Base-by-base conservation (phyloP, 2,797 vertebrate genomes). In the Phylloscopus collybita region DNA sequence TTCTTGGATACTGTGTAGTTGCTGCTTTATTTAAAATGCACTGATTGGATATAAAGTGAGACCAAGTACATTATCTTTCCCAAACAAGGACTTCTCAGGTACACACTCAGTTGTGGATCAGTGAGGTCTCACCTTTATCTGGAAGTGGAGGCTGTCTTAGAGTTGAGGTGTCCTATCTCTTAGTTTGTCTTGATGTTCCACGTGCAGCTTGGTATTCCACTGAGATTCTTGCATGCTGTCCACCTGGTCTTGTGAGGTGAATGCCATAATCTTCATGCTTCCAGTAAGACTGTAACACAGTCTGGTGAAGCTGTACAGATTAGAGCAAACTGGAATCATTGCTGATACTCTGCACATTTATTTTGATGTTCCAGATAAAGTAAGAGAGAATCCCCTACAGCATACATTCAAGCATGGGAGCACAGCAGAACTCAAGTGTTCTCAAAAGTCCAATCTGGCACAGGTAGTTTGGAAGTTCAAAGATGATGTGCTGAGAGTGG, bases 401-500 rank as follows among this genome's bases (percentile, higher is more conserved):
- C 97, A 97, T 92, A 98, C 95, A 57, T 98, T 99, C 95, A 99
- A 99, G 97, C 98, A 97, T 1, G 99, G 99, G 44, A 98, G 98
- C 97, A 99, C 98, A 23, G 98, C 98, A 9, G 99, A 99, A 95
- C 98, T 99, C 95, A 98, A 98, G 14, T 99, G 99, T 97, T 96
- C 96, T 93, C 98, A 98, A 45, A 98, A 97, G 92, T 99, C 99
- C 95, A 99, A 99, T 97, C 96, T 98, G 71, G 99, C 99, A 21
- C 98, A 98, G 92, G 98, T 99, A 94, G 95, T 98, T 79, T 99
- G 99, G 99, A 99, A 98, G 88, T 98, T 98, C 96, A 99, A 98
- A 85, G 97, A 98, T 4, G 97, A 98, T 0, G 84, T 97, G 27
- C 97, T 99, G 92, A 94, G 96, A 87, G 98, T 98, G 3, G 98